Evolutionary conservation across 2,888 invertebrate genomes (phyloP), one percentile per base, ranked within the genome.

Genomic region (Gastrophysa polygoni): DNA sequence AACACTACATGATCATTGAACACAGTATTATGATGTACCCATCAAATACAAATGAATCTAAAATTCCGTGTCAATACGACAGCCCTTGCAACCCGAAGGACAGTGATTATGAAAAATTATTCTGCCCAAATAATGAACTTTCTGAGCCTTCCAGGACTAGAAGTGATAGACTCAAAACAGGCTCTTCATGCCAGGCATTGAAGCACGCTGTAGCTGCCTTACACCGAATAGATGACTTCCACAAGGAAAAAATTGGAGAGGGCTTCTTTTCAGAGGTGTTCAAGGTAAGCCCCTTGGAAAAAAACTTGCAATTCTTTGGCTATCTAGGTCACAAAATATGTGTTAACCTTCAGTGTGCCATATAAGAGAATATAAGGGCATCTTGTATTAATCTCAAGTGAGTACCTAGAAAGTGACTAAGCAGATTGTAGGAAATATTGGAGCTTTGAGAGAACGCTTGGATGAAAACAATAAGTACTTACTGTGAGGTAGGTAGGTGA

Each of bases 231-330:
- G 96, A 97, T 83, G 97, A 98, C 85, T 97, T 98, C 83, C 86
- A 89, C 71, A 88, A 91, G 80, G 96, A 96, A 83, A 93, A 93
- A 83, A 93, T 98, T 76, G 98, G 97, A 50, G 87, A 91, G 54
- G 98, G 98, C 68, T 98, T 98, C 84, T 98, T 97, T 85, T 97
- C 97, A 3, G 95, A 96, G 85, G 97, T 98, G 67, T 97, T 93
- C 84, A 97, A 97, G 92, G 98, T 97, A 84, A 86, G 88, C 63
- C 28, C 21, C n/a, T 21, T 34, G n/a, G 34, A 14, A 44, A 52
- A 44, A 52, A 24, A 47, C 20, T 34, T 16, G 21, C 20, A 29
- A 8, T 20, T 50, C 57, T 67, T 61, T 59, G 50, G 34, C 38
- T 58, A 71, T 65, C 67, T 71, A 61, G 71, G 71, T 68, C 68